phyloP scores from a whole-genome alignment of 2,888 invertebrate genomes.

The Poecilus cupreus region DNA sequence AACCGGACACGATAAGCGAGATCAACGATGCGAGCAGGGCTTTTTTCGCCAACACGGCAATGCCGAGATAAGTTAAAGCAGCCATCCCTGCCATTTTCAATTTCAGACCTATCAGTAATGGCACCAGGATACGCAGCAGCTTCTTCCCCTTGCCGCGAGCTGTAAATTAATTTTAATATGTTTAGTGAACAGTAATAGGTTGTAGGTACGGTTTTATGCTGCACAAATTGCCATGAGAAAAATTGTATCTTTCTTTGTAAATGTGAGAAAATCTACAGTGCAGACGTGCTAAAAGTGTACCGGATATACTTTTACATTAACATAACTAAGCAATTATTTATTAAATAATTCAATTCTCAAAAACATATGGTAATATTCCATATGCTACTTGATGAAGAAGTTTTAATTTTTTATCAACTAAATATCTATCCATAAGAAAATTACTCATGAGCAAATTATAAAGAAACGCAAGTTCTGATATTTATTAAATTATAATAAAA shows the following conservation, averaged over 20 bases:
- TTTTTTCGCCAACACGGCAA: slow-evolving; percentile 79
- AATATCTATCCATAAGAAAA: slow-evolving; percentile 27
- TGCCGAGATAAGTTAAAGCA: slow-evolving; percentile 75
- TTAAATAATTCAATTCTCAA: neutral
- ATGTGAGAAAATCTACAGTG: slow-evolving; percentile 40
- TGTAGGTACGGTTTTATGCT: neutral
- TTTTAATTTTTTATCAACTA: slow-evolving; percentile 1
- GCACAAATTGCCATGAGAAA: slow-evolving; percentile 44
- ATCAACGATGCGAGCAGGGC: slow-evolving; percentile 77
- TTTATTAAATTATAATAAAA: neutral
- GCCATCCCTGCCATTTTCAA: slow-evolving; percentile 76
- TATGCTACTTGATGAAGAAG: neutral
- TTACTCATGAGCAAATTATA: slow-evolving; percentile 10
- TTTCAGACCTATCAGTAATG: slow-evolving; percentile 77
- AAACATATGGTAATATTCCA: neutral
- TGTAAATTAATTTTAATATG: slow-evolving; percentile 62
- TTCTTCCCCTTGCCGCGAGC: slow-evolving; percentile 77
- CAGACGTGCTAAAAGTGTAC: slow-evolving; percentile 28
- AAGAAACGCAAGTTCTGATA: neutral
- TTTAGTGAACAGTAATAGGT: neutral
- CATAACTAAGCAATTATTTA: slow-evolving; percentile 5
- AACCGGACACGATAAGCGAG: slow-evolving; percentile 77
- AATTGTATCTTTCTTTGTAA: slow-evolving; percentile 26
- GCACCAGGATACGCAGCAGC: slow-evolving; percentile 75
- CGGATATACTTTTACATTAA: slow-evolving; percentile 37